A percentile compares a stretch with the other conserved stretches of the same genome.
Evolutionary conservation across 2,797 vertebrate genomes (phyloP).

Genomic region (Artibeus jamaicensis): DNA sequence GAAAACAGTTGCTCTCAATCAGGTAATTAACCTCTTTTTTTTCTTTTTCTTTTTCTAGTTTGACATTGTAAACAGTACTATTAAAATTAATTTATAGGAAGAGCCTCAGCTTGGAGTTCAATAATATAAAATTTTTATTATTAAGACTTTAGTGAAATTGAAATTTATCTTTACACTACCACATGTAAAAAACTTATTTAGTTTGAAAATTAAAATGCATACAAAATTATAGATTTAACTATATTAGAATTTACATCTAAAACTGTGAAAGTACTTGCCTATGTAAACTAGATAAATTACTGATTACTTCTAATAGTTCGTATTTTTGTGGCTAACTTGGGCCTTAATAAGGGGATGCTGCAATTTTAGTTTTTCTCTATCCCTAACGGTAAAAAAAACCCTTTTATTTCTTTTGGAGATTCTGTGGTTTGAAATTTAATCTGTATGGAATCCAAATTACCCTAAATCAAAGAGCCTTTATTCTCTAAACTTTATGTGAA

Average conservation of each 20-base stretch:
- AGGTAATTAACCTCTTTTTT: background rate
- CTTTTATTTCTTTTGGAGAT: background rate
- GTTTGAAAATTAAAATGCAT: background rate
- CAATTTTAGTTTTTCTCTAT: background rate
- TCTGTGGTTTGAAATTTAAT: background rate
- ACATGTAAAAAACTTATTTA: background rate
- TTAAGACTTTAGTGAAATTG: background rate
- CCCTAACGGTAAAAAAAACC: background rate
- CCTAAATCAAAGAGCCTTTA: background rate
- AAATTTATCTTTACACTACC: background rate
- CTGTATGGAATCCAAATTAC: background rate
- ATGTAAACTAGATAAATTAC: background rate
- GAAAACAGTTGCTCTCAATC: background rate
- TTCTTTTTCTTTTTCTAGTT: background rate
- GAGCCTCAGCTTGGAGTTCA: background rate
- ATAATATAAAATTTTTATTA: background rate
- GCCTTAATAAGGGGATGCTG: background rate
- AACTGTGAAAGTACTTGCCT: background rate
- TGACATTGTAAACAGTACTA: background rate
- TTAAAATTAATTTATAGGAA: background rate
- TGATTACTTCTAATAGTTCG: background rate
- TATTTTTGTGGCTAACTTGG: background rate
- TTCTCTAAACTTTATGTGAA: background rate
- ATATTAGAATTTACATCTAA: background rate
- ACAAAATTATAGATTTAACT: background rate